A percentile compares a stretch with the other conserved stretches of the same genome.
phyloP scores from a whole-genome alignment of 2,113 vertebrate species.

The Silurus asotus region DNA sequence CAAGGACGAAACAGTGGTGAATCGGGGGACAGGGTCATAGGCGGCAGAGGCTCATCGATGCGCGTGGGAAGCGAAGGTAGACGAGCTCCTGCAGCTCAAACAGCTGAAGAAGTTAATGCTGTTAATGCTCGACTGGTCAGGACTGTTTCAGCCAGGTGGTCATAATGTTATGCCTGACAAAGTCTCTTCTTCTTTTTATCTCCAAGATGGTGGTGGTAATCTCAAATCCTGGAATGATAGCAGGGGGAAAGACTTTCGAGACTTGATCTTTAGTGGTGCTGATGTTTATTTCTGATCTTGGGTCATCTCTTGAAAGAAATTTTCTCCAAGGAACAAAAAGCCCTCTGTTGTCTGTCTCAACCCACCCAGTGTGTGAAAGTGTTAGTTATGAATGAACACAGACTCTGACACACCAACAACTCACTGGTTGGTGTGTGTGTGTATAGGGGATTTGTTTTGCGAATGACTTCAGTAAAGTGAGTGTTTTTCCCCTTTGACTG shows the following conservation, averaged over 20 bases:
- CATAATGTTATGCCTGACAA: no score
- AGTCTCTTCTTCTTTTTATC: no score
- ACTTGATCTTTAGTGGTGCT: neutral
- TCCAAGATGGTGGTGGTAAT: neutral
- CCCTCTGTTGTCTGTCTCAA: neutral
- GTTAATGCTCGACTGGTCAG: no score
- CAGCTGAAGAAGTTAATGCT: no score
- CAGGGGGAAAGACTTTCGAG: neutral
- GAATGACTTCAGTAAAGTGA: neutral
- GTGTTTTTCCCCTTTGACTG: neutral
- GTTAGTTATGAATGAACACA: conserved; percentile 10
- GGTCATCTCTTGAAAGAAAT: neutral
- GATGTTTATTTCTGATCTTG: neutral
- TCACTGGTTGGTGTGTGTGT: neutral
- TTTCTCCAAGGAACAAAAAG: neutral
- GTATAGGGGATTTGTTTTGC: neutral
- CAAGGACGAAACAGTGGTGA: no score
- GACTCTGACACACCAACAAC: neutral
- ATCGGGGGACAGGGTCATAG: no score
- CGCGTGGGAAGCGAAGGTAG: no score
- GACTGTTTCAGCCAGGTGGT: no score
- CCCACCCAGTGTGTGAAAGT: neutral
- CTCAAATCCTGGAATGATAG: neutral
- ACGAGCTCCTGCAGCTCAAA: no score
- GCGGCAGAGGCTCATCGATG: no score